Conservation (phyloP, 1,140 invertebrate species). For the Pseudomyrmex sp. region DNA sequence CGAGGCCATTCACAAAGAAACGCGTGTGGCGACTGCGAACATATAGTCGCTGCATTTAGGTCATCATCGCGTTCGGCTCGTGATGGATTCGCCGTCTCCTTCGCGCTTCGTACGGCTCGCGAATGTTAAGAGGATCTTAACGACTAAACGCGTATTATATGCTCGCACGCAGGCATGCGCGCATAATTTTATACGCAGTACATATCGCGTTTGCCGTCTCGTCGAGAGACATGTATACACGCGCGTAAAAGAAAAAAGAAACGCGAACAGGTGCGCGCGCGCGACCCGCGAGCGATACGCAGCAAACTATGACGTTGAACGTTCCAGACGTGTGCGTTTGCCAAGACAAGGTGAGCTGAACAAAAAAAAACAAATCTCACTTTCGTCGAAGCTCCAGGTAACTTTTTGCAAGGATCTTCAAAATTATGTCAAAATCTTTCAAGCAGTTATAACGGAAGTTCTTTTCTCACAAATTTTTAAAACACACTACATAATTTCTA, state of each 20-base stretch:
- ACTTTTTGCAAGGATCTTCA: neutral
- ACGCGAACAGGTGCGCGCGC: slow-evolving; percentile 63
- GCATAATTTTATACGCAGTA: slow-evolving; percentile 45
- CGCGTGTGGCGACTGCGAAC: neutral
- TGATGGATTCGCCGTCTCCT: slow-evolving; percentile 52
- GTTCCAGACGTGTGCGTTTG: slow-evolving; percentile 48
- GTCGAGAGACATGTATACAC: neutral
- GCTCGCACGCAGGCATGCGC: slow-evolving; percentile 41
- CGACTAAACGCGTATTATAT: slow-evolving; percentile 22
- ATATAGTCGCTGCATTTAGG: slow-evolving; percentile 61
- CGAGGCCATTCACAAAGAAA: neutral
- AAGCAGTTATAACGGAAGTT: no score
- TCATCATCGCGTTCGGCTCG: slow-evolving; percentile 54
- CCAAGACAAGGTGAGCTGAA: slow-evolving; percentile 63
- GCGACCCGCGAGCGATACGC: slow-evolving; percentile 9
- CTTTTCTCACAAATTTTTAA: no score
- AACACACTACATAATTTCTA: no score
- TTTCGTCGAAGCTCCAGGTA: slow-evolving; percentile 25
- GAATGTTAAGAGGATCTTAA: slow-evolving; percentile 60
- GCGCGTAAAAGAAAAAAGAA: neutral
- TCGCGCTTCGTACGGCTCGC: slow-evolving; percentile 27
- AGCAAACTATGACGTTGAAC: slow-evolving; percentile 28
- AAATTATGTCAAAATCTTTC: neutral
- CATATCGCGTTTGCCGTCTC: neutral
- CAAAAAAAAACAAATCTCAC: slow-evolving; percentile 36